A percentile compares a stretch with the other conserved stretches of the same genome.
Evolutionary conservation across 2,113 vertebrate species (phyloP).

Genomic region (Macquaria australasica): DNA sequence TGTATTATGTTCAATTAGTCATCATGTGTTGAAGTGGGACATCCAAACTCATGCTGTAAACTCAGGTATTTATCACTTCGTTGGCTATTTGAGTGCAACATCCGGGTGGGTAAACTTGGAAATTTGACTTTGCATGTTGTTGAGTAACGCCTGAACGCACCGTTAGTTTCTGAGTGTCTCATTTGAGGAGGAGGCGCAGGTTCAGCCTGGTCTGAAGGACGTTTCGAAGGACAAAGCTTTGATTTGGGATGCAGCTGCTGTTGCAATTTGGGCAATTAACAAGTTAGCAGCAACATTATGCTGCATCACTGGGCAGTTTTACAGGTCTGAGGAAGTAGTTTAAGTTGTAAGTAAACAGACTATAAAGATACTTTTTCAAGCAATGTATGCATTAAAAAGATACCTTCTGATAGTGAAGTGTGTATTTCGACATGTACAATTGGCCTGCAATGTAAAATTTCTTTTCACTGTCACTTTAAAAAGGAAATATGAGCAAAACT

Average conservation of each 20-base stretch:
- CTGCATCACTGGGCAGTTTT: not conserved
- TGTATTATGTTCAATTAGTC: not conserved
- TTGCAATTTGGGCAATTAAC: not conserved
- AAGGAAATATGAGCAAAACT: not conserved
- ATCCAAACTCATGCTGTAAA: not conserved
- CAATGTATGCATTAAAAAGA: not conserved
- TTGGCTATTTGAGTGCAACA: not conserved
- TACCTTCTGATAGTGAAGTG: not conserved
- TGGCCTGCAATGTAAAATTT: not conserved
- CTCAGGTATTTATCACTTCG: not conserved
- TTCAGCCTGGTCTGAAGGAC: slow-evolving; percentile 12
- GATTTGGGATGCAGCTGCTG: not conserved
- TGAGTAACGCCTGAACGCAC: not conserved
- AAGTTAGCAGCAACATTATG: not conserved
- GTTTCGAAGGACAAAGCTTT: not conserved
- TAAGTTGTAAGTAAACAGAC: not conserved
- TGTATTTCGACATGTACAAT: not conserved
- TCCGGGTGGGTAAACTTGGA: not conserved
- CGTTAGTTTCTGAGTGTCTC: not conserved
- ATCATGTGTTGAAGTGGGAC: not conserved
- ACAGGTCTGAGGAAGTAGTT: not conserved
- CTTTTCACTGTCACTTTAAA: not conserved
- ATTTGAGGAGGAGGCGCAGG: not conserved
- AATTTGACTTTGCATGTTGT: not conserved
- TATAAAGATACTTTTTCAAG: not conserved